Evolutionary conservation across 2,888 invertebrate species (phyloP).

Genomic region (Leucania comma): DNA sequence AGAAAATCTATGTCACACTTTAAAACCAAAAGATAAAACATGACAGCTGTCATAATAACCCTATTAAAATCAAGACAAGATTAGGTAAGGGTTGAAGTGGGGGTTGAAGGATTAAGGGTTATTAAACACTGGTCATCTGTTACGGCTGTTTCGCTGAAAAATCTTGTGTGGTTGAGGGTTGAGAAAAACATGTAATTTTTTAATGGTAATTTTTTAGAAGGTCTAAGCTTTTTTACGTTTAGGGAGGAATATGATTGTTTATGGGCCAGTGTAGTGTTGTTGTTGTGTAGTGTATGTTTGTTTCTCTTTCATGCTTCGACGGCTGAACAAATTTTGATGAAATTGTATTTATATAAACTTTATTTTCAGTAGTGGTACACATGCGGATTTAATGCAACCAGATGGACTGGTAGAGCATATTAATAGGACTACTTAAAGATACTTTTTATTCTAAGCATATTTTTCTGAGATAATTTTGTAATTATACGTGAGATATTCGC

Average conservation of each 20-base stretch:
- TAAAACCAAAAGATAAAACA: conserved; percentile 52
- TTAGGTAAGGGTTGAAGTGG: conserved; percentile 58
- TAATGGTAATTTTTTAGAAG: conserved; percentile 1
- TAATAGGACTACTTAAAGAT: no score
- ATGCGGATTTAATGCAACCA: no score
- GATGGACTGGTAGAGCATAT: no score
- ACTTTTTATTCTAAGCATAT: no score
- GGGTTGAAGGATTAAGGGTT: conserved; percentile 59
- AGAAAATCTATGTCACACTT: conserved; percentile 38
- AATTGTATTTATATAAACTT: no score
- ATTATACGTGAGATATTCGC: no score
- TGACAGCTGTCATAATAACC: conserved; percentile 66
- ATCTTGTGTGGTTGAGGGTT: conserved; percentile 31
- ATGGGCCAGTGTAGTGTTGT: neutral
- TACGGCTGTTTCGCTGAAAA: conserved; percentile 45
- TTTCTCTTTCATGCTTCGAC: no score
- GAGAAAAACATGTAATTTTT: conserved; percentile 32
- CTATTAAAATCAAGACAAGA: conserved; percentile 66
- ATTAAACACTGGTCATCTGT: conserved; percentile 66
- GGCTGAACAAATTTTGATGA: no score
- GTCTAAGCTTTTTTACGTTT: neutral
- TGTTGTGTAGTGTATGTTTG: no score
- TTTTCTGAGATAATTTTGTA: no score
- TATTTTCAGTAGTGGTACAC: no score
- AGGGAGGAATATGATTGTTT: neutral